Evolutionary conservation across 2,888 invertebrate species (phyloP).

Genomic region (Onchidella celtica): DNA sequence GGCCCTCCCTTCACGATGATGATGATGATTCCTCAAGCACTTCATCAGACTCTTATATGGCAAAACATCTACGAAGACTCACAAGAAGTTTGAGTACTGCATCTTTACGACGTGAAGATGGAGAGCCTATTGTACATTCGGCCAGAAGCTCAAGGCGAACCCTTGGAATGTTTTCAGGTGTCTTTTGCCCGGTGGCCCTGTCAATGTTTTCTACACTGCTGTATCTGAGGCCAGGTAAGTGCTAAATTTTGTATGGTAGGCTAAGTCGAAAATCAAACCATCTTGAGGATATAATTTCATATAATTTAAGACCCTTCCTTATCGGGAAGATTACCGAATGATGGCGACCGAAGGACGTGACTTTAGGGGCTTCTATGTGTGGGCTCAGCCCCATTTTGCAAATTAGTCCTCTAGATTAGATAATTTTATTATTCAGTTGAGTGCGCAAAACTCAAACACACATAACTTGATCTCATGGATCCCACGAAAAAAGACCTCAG

Average conservation of each 20-base stretch:
- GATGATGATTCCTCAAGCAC: not conserved
- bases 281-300: not conserved
- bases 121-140: not conserved
- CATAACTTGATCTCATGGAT: no score
- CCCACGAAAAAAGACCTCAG: no score
- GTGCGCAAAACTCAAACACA: no score
- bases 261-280: not conserved
- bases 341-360: no score
- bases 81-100: constrained; percentile 34
- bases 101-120: constrained; percentile 2
- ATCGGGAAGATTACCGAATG: no score
- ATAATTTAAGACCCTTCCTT: not conserved
- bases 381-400: no score
- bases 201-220: constrained; percentile 99
- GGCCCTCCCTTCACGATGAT: not conserved
- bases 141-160: constrained; percentile 53
- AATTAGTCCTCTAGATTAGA: no score
- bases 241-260: no score
- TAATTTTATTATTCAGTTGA: no score
- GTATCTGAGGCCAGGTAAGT: constrained; percentile 94
- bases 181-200: constrained; percentile 97
- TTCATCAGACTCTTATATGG: no score
- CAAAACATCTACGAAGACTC: not conserved
- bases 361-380: no score
- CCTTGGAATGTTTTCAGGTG: constrained; percentile 96